Percentiles rank a stretch among this genome's conserved stretches.
phyloP scores from a whole-genome alignment of 2,113 vertebrate genomes.

The Gopherus evgoodei region DNA sequence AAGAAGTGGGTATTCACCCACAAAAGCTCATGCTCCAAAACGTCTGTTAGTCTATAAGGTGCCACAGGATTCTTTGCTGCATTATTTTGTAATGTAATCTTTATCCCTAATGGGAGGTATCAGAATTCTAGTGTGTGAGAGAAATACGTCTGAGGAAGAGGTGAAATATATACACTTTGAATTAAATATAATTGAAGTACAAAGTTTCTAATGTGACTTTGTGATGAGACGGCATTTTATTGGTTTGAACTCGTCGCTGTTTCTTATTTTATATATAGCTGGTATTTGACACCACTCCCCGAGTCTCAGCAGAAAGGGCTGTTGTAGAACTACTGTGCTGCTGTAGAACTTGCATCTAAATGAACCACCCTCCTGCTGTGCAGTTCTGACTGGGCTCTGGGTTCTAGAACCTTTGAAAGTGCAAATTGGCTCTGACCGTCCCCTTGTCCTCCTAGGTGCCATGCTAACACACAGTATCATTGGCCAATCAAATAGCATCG shows the following conservation, averaged over 20 bases:
- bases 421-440: background rate
- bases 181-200: background rate
- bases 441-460: background rate
- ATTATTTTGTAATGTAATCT: accelerated
- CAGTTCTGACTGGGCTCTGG: background rate
- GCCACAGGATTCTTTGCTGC: no score
- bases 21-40: no score
- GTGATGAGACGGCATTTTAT: background rate
- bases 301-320: background rate
- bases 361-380: background rate
- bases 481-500: background rate
- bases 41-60: no score
- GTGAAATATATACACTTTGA: background rate
- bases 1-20: no score
- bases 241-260: background rate
- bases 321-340: accelerated
- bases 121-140: background rate
- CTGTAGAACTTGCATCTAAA: background rate
- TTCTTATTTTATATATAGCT: background rate
- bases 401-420: background rate
- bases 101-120: background rate
- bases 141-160: accelerated
- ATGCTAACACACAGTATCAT: background rate
- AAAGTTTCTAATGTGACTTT: background rate
- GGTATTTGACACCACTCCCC: background rate